Evolutionary conservation across 30 jellyfish, hydroid and myxozoan species (phyloP), one percentile per base, ranked within the genome.

Genomic region (Turritopsis rubra): DNA sequence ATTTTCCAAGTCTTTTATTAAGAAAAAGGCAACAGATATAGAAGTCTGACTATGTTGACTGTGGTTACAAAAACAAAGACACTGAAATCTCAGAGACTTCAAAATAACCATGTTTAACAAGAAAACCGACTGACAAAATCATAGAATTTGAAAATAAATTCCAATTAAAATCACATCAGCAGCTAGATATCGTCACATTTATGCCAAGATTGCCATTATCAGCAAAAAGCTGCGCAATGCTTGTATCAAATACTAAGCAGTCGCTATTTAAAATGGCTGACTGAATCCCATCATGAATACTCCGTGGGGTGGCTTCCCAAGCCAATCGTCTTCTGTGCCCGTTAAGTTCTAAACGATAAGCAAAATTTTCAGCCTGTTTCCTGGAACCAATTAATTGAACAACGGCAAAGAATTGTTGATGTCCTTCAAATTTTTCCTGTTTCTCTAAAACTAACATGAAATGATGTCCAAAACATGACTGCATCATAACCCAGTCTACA

Each of bases 401-500:
- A 68, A 93, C 98, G 7, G 98, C 98, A 88, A 93, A 93, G 72
- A 93, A 93, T 75, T 93, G 98, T 73, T 93, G 98, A 79, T 93
- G 98, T 19, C 98, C 98, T 54, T 93, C 98, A 73, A 89, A 93
- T 71, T 88, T 88, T 73, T 93, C 98, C 75, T 93, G 98, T 73
- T 93, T 93, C 73, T 93, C 98, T 16, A 93, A 88, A 20, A 93
- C 98, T 26, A 93, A 74, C 98, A 93, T 93, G 83, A 93, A 93
- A 75, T 93, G 96, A 70, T 93, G 96, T 24, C 98, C 98, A 85
- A 93, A 93, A 85, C 98, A 93, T 7, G 98, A 93, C 87, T 93
- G 98, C 98, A 93, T 93, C 98, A 93, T 93, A 1, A 93, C 98
- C 98, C 98, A 93, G 84, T 93, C 98, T 71, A 93, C 98, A 66